Conservation (phyloP, 2,113 vertebrate genomes). For the Ia io region DNA sequence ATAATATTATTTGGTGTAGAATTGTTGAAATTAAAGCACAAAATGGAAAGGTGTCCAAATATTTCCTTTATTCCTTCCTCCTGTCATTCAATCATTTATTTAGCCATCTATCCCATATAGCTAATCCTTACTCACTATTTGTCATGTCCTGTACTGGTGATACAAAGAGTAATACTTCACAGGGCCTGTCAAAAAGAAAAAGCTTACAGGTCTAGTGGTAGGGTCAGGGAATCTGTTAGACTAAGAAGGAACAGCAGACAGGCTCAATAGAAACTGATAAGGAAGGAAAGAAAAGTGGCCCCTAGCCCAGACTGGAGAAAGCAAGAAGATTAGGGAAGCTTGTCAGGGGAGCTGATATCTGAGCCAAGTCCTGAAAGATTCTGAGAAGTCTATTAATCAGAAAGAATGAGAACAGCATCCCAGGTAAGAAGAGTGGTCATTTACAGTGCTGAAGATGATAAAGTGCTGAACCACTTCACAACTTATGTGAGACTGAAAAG, state of each 20-base stretch:
- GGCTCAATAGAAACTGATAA: neutral
- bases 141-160: neutral
- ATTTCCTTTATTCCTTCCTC: neutral
- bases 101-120: neutral
- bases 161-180: neutral
- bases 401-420: neutral
- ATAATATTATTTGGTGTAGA: neutral
- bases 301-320: neutral
- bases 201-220: neutral
- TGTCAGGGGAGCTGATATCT: neutral
- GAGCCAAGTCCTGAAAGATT: neutral
- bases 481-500: neutral
- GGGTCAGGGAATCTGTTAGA: neutral
- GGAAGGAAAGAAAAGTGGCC: neutral
- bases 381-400: neutral
- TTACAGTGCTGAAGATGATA: neutral
- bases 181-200: neutral
- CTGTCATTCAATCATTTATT: neutral
- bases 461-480: neutral
- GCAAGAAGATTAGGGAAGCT: neutral
- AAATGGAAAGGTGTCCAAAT: neutral
- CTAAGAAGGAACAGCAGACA: neutral
- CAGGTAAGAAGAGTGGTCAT: neutral
- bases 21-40: slow-evolving; percentile 5
- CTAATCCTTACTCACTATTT: neutral